Evolutionary conservation across 2,888 invertebrate species (phyloP), one percentile per base, ranked within the genome.

Genomic region (Trisateles emortualis): DNA sequence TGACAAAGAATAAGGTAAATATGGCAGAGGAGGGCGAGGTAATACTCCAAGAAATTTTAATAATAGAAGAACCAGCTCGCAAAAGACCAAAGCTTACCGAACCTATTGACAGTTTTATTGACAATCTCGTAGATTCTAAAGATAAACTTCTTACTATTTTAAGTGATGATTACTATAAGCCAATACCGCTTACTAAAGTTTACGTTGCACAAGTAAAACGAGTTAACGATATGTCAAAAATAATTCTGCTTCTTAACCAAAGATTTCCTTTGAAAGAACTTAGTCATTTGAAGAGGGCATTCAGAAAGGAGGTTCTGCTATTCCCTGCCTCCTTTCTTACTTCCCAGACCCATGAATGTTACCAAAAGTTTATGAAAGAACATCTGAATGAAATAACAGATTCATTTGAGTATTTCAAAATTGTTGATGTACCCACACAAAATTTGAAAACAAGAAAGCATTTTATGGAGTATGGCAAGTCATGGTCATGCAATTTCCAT

Each of bases 401-500:
- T 42, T 61, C 78, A 0, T 86, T 96, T 52, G 92, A 93, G 10
- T 87, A 93, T 52, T 90, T 95, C 3, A 89, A 90, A 68, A 81
- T 94, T 3, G 65, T 92, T 0, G 74, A 91, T 3, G 96, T 97
- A 0, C 95, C 97, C 0, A 80, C 87, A 16, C 72, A 75, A n/a
- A 82, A 94, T 5, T 96, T 97, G 0, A 94, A 93, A 76, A 93
- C 96, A 0, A 94, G 94, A 45, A 87, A 84, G 36, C 98, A 98
- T 74, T 96, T 95, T 72, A 87, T 93, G 0, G 85, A 89, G 62
- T 94, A 94, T 3, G 92, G 93, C 10, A 87, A 90, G 46, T 81
- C 94, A 36, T 98, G 98, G 98, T 96, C 98, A 0, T 95, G 96
- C 47, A 97, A 97, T 78, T 98, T 97, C 78, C 97, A 98, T 86